Conservation (phyloP, 2,797 vertebrate species). For the Tachyglossus aculeatus region DNA sequence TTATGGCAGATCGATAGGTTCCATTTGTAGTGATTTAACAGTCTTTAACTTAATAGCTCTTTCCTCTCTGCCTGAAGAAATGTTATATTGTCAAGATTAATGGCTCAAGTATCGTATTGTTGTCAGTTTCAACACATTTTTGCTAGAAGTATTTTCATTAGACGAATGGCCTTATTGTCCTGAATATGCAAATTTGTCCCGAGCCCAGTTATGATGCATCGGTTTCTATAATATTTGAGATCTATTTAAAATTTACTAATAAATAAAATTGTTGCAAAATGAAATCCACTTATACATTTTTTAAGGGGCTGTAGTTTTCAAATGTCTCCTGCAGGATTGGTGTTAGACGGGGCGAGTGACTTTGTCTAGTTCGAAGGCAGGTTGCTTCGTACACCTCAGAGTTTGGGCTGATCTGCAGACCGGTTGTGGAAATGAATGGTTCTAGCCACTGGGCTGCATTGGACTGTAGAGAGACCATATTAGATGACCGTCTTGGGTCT, state of each 20-base stretch:
- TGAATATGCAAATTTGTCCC: slow-evolving; percentile 71
- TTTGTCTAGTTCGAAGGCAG: no score
- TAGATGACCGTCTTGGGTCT: no score
- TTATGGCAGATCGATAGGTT: slow-evolving; percentile 71
- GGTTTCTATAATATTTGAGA: slow-evolving; percentile 68
- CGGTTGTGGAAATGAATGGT: no score
- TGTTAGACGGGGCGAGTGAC: no score
- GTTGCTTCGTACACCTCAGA: no score
- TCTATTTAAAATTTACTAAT: slow-evolving; percentile 57
- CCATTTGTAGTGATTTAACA: slow-evolving; percentile 73
- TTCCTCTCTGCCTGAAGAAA: slow-evolving; percentile 53
- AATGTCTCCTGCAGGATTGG: no score
- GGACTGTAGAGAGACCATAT: no score
- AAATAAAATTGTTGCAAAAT: slow-evolving; percentile 45
- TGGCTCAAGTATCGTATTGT: slow-evolving; percentile 56
- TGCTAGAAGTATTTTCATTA: slow-evolving; percentile 72
- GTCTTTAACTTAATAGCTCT: slow-evolving; percentile 70
- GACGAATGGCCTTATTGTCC: slow-evolving; percentile 69
- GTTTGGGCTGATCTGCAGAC: no score
- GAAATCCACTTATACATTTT: neutral
- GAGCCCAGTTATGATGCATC: slow-evolving; percentile 65
- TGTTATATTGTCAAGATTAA: slow-evolving; percentile 74
- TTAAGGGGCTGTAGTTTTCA: no score
- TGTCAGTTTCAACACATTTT: slow-evolving; percentile 66
- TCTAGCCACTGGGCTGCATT: no score